Base-by-base conservation (phyloP, 2,113 vertebrate species). In the Cyrtonyx montezumae region DNA sequence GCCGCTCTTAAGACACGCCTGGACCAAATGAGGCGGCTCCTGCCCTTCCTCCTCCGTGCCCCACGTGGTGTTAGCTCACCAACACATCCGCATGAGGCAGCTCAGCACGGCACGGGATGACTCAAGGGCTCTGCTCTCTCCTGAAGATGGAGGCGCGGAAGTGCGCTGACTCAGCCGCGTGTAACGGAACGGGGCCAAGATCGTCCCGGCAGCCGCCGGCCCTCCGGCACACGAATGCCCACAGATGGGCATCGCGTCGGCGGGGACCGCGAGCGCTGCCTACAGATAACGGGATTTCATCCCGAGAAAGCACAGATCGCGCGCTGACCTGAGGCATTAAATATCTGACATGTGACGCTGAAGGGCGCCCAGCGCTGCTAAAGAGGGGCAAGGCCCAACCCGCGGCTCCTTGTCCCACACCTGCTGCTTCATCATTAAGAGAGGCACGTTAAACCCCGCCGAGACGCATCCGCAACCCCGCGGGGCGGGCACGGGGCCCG, bases 141-240 rank as follows among this genome's bases (percentile, higher is more conserved):
- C 26, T 0, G 14, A 84, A 93, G 82, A 94, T 25, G 55, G 85
- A 95, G 46, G 68, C 81, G 63, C 53, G 78, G 86, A 88, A 69
- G 12, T 8, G 36, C 42, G 42, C 2, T 97, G 97, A 98, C 95
- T 98, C 97, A 98, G 97, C 80, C 90, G 71, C 74, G 20, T 65
- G 30, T 93, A 96, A 92, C 93, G 92, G 96, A 37, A 78, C 67
- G 1, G 9, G 34, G 67, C 51, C 80, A 18, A 21, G 14, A 71
- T 10, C 45, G 73, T 73, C 79, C 9, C 2, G 1, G 79, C 48
- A 46, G 9, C 18, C 16, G 40, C 0, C 56, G 22, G 51, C 14
- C 28, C 12, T 20, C 3, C 59, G 37, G 17, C n/a, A 5, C n/a
- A 5, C 6, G 0, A 45, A n/a, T 23, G 25, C 5, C 46, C 58